Evolutionary conservation across 2,888 invertebrate species (phyloP).

Genomic region (Spilarctia lutea): DNA sequence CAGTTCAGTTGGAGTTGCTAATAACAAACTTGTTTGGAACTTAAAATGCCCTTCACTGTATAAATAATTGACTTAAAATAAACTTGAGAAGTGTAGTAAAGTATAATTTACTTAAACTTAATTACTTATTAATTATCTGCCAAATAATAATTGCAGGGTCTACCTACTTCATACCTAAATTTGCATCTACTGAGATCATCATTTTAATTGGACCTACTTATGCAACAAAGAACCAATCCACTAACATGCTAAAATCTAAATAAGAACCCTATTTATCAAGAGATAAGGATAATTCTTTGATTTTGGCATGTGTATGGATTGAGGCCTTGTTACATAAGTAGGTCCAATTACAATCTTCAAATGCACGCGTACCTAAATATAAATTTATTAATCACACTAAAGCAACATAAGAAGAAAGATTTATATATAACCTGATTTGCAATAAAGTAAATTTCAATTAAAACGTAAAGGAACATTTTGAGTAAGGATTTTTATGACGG

Average conservation of each 20-base stretch:
- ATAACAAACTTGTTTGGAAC: constrained; percentile 37
- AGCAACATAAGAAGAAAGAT: constrained; percentile 4
- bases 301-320: too few species aligned
- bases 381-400: constrained; percentile 2
- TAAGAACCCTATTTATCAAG: too few species aligned
- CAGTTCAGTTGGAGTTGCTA: constrained; percentile 30
- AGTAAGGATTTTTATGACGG: constrained; percentile 59
- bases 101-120: background rate
- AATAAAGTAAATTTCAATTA: constrained; percentile 41
- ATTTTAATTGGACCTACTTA: too few species aligned
- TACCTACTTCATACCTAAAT: background rate
- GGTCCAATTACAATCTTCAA: background rate
- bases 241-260: too few species aligned
- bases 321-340: too few species aligned
- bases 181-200: background rate
- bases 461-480: constrained; percentile 51
- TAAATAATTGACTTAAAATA: constrained; percentile 26
- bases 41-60: constrained; percentile 45
- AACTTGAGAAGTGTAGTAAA: background rate
- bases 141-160: background rate
- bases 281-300: too few species aligned
- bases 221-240: too few species aligned
- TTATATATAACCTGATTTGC: constrained; percentile 13
- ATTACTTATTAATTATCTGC: background rate
- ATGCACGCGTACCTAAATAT: background rate